phyloP scores from a whole-genome alignment of 2,113 vertebrate genomes.

The Hipposideros armiger region DNA sequence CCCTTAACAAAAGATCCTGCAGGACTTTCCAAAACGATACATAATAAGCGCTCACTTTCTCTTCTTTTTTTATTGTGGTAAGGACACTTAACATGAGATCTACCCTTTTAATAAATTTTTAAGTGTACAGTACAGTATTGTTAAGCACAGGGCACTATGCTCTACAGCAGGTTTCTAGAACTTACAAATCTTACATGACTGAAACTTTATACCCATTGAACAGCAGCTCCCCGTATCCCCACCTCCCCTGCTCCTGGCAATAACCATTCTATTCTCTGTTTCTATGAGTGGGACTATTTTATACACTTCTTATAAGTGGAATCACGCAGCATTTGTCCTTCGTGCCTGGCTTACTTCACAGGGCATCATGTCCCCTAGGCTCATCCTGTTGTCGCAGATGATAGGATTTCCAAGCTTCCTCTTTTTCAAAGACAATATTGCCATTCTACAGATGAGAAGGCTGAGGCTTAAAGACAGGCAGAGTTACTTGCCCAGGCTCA shows the following conservation, averaged over 20 bases:
- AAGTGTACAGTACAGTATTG: background rate
- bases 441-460: background rate
- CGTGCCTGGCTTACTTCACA: background rate
- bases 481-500: too few relatives aligned
- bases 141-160: too few relatives aligned
- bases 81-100: background rate
- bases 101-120: background rate
- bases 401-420: background rate
- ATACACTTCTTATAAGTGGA: background rate
- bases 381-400: accelerated
- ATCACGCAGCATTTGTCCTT: background rate
- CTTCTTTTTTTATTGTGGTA: background rate
- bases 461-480: background rate
- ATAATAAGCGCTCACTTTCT: background rate
- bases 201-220: background rate
- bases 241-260: background rate
- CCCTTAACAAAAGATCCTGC: background rate
- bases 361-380: accelerated
- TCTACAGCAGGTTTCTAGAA: background rate
- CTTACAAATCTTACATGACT: accelerated
- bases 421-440: background rate
- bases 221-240: background rate
- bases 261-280: too few relatives aligned
- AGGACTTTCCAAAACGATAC: background rate
- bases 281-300: background rate